phyloP scores from a whole-genome alignment of 2,888 invertebrate genomes.

The Arrhopalites spinosus region DNA sequence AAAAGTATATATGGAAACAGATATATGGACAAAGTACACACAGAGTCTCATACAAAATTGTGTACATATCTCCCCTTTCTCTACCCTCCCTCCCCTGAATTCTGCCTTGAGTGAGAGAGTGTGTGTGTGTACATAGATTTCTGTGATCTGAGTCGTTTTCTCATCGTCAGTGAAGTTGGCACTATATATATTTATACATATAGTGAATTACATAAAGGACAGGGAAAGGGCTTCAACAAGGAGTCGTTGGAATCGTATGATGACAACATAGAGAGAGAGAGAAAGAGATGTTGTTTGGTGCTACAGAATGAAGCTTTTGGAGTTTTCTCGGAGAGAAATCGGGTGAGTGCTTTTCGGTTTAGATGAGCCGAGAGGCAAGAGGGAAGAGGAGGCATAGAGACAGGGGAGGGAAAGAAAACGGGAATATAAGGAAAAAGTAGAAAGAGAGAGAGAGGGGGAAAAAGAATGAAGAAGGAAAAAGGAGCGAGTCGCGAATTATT shows the following conservation, averaged over 20 bases:
- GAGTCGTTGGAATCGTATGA: background rate
- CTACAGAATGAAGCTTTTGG: conserved; percentile 22
- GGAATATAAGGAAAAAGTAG: background rate
- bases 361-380: conserved; percentile 13
- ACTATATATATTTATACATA: background rate
- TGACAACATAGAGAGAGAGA: conserved; percentile 5
- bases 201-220: background rate
- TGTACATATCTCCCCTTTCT: conserved; percentile 14
- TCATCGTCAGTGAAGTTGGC: background rate
- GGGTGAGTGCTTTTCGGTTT: conserved; percentile 29
- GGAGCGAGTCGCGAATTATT: conserved; percentile 34
- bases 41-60: background rate
- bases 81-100: too few relatives aligned
- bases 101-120: background rate
- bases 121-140: conserved; percentile 2
- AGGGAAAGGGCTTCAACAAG: conserved; percentile 7
- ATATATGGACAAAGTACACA: background rate
- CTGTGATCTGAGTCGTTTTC: conserved; percentile 7
- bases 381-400: conserved; percentile 1
- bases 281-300: conserved; percentile 8
- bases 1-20: background rate
- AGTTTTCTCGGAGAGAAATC: conserved; percentile 29
- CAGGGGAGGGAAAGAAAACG: conserved; percentile 3
- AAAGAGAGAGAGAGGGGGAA: conserved; percentile 3
- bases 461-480: conserved; percentile 9